These are phyloP conservation scores for Bergia sp. DNA, from an alignment of 92 coral and sea anemone genomes.

Conservation along the genomic window DNA sequence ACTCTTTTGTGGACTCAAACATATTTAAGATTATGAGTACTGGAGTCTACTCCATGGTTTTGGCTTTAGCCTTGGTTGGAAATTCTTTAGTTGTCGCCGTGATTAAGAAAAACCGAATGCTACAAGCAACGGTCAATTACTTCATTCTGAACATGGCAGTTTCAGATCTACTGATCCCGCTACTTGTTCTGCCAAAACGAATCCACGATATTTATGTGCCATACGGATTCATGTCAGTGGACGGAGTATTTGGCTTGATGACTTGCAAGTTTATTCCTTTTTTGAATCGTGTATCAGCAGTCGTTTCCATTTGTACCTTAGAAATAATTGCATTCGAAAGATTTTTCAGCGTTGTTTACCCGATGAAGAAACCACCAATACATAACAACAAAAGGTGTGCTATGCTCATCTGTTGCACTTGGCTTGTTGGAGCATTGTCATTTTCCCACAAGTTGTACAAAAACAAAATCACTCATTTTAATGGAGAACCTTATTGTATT, in stretches of 20 bases:
- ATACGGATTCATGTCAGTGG: neutral
- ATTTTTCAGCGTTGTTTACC: constrained; percentile 10
- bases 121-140: neutral
- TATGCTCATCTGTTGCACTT: neutral
- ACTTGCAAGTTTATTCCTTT: neutral
- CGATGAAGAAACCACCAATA: constrained; percentile 5
- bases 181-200: neutral
- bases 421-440: neutral
- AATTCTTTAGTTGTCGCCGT: neutral
- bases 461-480: neutral
- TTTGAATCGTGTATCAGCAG: neutral
- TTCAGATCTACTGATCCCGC: neutral
- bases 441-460: neutral
- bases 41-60: too few relatives aligned
- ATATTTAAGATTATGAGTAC: too few relatives aligned
- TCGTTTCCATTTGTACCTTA: neutral
- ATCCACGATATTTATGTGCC: neutral
- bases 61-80: neutral
- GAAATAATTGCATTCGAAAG: constrained; percentile 8
- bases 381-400: neutral
- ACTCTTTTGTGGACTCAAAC: too few relatives aligned
- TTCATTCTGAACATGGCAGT: neutral
- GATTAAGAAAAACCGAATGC: neutral
- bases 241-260: neutral
- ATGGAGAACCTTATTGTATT: neutral